Percentiles rank a stretch among this genome's conserved stretches.
phyloP scores from a whole-genome alignment of 2,113 vertebrate genomes.

The Pelecanoides urinatrix region DNA sequence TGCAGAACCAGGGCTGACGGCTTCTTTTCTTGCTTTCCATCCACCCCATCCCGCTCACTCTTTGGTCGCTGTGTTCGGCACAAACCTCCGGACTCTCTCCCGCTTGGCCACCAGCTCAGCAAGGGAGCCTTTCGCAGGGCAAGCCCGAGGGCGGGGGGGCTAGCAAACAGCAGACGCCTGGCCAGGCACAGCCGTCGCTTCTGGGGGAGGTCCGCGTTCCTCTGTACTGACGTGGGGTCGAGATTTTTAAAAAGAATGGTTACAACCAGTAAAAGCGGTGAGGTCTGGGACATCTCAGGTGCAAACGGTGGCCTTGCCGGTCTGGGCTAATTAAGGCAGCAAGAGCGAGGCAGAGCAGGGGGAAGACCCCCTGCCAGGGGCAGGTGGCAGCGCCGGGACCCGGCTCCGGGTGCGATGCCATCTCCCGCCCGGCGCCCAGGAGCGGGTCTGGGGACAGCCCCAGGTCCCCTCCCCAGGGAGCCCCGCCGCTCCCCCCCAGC shows the following conservation, averaged over 20 bases:
- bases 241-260: no score
- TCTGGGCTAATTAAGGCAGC: not conserved
- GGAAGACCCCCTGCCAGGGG: rapidly evolving
- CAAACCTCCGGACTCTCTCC: not conserved
- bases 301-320: not conserved
- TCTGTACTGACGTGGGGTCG: not conserved
- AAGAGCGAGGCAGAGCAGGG: not conserved
- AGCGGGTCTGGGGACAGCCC: not conserved
- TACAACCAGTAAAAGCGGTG: not conserved
- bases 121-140: not conserved
- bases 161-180: rapidly evolving
- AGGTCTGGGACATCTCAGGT: not conserved
- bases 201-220: not conserved
- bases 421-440: not conserved
- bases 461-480: rapidly evolving
- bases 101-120: not conserved
- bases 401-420: not conserved
- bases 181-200: rapidly evolving
- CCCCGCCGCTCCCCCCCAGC: not conserved
- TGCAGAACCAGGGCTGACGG: not conserved
- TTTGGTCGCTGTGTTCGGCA: not conserved
- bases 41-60: no score
- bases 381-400: not conserved
- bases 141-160: no score
- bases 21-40: not conserved